These are phyloP conservation scores for Prochilodus magdalenae DNA, from an alignment of 2,113 vertebrate genomes.

Conservation along the genomic window DNA sequence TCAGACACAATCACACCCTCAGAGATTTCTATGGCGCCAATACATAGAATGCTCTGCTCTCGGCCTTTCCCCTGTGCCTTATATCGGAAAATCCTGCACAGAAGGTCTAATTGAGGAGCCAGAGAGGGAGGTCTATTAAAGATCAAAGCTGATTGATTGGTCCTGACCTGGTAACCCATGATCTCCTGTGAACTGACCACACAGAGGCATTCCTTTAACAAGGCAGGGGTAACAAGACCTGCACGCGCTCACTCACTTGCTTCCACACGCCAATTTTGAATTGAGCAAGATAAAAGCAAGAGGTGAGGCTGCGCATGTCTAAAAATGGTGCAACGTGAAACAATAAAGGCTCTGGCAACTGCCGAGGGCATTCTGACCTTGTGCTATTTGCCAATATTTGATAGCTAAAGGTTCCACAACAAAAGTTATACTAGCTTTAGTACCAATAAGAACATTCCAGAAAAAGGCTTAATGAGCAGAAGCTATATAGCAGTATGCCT, in stretches of 20 bases:
- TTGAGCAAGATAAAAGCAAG: slow-evolving; percentile 35
- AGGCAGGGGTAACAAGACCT: slow-evolving; percentile 49
- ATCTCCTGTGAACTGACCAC: slow-evolving; percentile 59
- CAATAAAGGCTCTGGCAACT: slow-evolving; percentile 20
- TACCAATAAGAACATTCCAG: neutral
- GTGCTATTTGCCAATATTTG: neutral
- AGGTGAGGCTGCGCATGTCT: slow-evolving; percentile 30
- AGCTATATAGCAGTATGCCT: neutral
- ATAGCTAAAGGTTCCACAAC: neutral
- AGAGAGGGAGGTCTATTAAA: slow-evolving; percentile 61
- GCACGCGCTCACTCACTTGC: slow-evolving; percentile 24
- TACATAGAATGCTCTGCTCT: slow-evolving; percentile 11
- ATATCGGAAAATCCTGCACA: slow-evolving; percentile 60
- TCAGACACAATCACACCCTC: neutral
- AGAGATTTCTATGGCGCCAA: slow-evolving; percentile 3
- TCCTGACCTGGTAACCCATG: slow-evolving; percentile 62
- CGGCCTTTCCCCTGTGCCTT: slow-evolving; percentile 40
- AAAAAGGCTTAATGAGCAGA: slow-evolving; percentile 4
- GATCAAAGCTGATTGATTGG: slow-evolving; percentile 66
- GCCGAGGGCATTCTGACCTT: slow-evolving; percentile 3
- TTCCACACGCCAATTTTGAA: slow-evolving; percentile 20
- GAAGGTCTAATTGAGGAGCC: slow-evolving; percentile 59
- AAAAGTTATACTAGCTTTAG: neutral
- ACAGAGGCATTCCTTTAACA: slow-evolving; percentile 55
- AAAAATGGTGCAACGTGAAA: slow-evolving; percentile 23